A percentile compares a stretch with the other conserved stretches of the same genome.
Conservation (phyloP, 1,140 invertebrate genomes). For the Scaptodrosophila lebanonensis region DNA sequence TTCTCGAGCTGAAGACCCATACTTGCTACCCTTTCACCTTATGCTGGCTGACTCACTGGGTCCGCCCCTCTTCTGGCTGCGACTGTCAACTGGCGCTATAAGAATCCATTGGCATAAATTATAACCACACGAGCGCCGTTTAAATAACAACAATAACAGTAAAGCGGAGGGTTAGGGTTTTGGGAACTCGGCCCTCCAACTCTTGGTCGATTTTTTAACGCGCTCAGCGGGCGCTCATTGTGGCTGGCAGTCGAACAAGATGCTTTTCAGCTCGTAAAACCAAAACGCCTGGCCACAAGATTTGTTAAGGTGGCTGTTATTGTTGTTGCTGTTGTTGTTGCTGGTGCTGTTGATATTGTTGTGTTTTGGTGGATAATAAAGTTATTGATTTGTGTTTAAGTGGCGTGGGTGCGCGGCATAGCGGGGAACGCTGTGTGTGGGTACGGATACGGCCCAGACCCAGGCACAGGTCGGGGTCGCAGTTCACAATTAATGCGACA, state of each 20-base stretch:
- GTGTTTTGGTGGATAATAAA: constrained; percentile 56
- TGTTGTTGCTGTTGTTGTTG: neutral
- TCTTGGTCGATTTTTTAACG: constrained; percentile 58
- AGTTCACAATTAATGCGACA: constrained; percentile 44
- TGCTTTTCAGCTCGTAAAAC: constrained; percentile 73
- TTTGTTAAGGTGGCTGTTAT: constrained; percentile 1
- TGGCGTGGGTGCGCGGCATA: constrained; percentile 58
- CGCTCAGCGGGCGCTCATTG: constrained; percentile 66
- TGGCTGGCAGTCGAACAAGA: constrained; percentile 69
- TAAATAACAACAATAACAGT: constrained; percentile 32
- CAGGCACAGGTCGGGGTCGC: constrained; percentile 24
- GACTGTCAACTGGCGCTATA: constrained; percentile 65
- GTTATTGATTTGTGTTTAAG: constrained; percentile 73
- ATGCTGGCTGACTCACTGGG: constrained; percentile 42
- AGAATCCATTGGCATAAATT: constrained; percentile 56
- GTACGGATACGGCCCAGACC: neutral
- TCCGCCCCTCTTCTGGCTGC: constrained; percentile 27
- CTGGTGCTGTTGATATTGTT: constrained; percentile 1
- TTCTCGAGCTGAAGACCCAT: too few species aligned
- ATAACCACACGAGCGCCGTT: constrained; percentile 41
- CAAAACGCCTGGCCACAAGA: constrained; percentile 41
- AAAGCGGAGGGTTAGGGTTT: neutral
- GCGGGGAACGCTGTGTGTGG: constrained; percentile 30
- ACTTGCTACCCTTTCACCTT: too few species aligned
- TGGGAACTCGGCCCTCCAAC: too few species aligned